phyloP scores from a whole-genome alignment of 2,797 vertebrate genomes.

The Lagodon rhomboides region DNA sequence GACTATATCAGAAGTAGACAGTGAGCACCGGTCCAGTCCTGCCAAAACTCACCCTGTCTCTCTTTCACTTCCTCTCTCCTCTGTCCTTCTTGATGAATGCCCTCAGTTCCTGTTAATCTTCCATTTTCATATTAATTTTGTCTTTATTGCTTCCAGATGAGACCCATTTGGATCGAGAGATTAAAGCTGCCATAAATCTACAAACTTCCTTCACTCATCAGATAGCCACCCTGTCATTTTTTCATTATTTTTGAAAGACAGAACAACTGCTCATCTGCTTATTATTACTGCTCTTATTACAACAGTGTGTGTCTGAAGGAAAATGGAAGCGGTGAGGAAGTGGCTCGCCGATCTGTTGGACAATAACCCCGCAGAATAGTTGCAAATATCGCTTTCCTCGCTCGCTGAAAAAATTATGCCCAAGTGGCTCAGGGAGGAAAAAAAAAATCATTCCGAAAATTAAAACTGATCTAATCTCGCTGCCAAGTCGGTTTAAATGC shows the following conservation, averaged over 20 bases:
- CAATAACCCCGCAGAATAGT: constrained; percentile 55
- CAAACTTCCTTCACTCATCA: constrained; percentile 68
- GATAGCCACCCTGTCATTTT: constrained; percentile 64
- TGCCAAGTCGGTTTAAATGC: constrained; percentile 56
- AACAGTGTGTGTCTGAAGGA: constrained; percentile 59
- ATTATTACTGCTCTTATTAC: constrained; percentile 79
- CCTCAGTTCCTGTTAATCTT: constrained; percentile 70
- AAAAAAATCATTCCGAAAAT: constrained; percentile 52
- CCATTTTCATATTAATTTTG: constrained; percentile 78
- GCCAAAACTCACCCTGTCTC: constrained; percentile 22
- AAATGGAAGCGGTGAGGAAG: constrained; percentile 70
- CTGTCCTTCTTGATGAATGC: constrained; percentile 64
- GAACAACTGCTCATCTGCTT: constrained; percentile 77
- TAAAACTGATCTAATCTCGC: constrained; percentile 54
- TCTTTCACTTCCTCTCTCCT: constrained; percentile 32
- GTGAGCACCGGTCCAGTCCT: constrained; percentile 38
- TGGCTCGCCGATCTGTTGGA: constrained; percentile 56
- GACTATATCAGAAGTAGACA: constrained; percentile 47
- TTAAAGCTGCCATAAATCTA: constrained; percentile 78
- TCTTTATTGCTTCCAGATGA: constrained; percentile 83
- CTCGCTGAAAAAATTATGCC: constrained; percentile 47
- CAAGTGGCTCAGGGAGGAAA: constrained; percentile 17
- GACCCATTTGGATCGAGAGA: constrained; percentile 72
- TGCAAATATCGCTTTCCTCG: constrained; percentile 42
- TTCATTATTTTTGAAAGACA: constrained; percentile 74